Percentiles rank a stretch among this genome's conserved stretches.
Evolutionary conservation across 1,140 invertebrate species (phyloP).

Genomic region (Caerostris darwini): DNA sequence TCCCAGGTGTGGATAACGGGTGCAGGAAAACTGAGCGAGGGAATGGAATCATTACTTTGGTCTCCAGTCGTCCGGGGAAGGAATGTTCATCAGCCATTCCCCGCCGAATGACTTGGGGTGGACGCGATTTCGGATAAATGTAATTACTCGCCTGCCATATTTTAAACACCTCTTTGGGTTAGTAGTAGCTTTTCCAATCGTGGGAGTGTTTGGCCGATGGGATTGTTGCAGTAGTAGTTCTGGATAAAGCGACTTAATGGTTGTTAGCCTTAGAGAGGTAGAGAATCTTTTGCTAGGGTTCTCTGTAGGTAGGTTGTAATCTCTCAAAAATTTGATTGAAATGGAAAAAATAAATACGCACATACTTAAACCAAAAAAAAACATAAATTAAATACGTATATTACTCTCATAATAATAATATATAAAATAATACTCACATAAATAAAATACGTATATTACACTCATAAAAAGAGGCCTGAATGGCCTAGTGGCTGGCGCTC

Average conservation of each 20-base stretch:
- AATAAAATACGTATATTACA: too few relatives aligned
- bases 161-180: background rate
- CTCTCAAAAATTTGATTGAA: too few relatives aligned
- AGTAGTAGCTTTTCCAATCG: background rate
- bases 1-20: conserved; percentile 24
- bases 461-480: too few relatives aligned
- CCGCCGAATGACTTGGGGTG: background rate
- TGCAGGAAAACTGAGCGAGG: background rate
- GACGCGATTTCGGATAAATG: conserved; percentile 2
- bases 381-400: too few relatives aligned
- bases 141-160: background rate
- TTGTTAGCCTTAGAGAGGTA: background rate
- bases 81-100: background rate
- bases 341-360: too few relatives aligned
- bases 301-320: too few relatives aligned
- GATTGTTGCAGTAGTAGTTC: background rate
- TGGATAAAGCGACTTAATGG: background rate
- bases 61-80: background rate
- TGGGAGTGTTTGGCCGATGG: background rate
- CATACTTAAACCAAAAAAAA: too few relatives aligned
- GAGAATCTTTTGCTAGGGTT: too few relatives aligned
- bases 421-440: too few relatives aligned
- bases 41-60: conserved; percentile 1
- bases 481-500: too few relatives aligned
- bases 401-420: too few relatives aligned